Percentiles rank a stretch among this genome's conserved stretches.
Conservation (phyloP, 1,140 invertebrate species). For the Drosophila burlai region DNA sequence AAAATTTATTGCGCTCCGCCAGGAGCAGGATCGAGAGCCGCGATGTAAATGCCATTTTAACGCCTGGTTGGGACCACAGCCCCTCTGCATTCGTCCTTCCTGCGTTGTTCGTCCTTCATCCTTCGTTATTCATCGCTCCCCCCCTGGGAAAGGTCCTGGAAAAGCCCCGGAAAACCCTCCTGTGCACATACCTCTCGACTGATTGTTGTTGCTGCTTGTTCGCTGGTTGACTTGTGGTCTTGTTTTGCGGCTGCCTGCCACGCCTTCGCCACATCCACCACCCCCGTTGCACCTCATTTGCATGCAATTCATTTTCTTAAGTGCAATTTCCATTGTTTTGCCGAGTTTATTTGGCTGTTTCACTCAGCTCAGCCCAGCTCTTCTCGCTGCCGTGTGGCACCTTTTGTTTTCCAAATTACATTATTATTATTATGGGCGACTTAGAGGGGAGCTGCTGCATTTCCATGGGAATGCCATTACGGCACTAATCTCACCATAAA, state of each 20-base stretch:
- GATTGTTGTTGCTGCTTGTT: slow-evolving; percentile 60
- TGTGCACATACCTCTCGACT: slow-evolving; percentile 28
- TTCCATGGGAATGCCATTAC: slow-evolving; percentile 4
- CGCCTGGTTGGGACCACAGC: slow-evolving; percentile 55
- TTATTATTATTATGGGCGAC: slow-evolving; percentile 69
- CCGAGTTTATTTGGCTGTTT: slow-evolving; percentile 65
- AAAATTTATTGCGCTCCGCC: slow-evolving; percentile 69
- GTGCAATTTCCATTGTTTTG: slow-evolving; percentile 82
- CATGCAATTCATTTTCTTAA: slow-evolving; percentile 84
- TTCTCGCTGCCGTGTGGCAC: slow-evolving; percentile 28
- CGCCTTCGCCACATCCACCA: slow-evolving; percentile 10
- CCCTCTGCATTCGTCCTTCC: background rate
- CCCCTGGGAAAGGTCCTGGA: slow-evolving; percentile 4
- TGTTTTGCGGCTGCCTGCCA: slow-evolving; percentile 59
- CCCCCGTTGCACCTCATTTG: slow-evolving; percentile 65
- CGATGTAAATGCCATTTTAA: slow-evolving; percentile 64
- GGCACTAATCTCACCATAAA: slow-evolving; percentile 54
- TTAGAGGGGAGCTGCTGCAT: slow-evolving; percentile 34
- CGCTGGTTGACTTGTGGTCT: slow-evolving; percentile 76
- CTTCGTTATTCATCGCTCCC: background rate
- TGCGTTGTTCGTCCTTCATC: background rate
- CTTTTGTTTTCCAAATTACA: slow-evolving; percentile 74
- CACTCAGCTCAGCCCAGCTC: slow-evolving; percentile 17
- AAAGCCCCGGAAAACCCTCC: slow-evolving; percentile 21
- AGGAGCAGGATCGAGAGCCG: slow-evolving; percentile 32